A percentile compares a stretch with the other conserved stretches of the same genome.
Conservation (phyloP, 2,113 vertebrate species). For the Rhinopomastus cyanomelas region DNA sequence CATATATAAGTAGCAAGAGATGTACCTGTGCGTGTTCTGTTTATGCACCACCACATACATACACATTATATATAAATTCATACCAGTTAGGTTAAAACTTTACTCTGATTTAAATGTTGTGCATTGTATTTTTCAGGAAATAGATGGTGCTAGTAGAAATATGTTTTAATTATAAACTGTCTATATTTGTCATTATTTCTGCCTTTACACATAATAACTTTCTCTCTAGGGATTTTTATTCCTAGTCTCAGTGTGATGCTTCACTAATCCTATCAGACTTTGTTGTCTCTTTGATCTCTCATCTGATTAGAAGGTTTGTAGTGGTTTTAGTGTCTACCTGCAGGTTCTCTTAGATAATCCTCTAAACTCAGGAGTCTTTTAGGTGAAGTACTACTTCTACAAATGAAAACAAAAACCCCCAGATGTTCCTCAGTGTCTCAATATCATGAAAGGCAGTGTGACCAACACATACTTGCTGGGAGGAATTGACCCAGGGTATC, state of each 20-base stretch:
- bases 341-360: neutral
- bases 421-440: neutral
- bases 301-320: neutral
- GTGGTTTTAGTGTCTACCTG: neutral
- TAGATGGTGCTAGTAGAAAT: neutral
- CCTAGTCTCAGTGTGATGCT: neutral
- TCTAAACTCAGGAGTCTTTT: neutral
- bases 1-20: neutral
- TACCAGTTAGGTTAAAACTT: neutral
- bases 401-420: neutral
- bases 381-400: neutral
- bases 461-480: neutral
- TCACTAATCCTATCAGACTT: conserved; percentile 4
- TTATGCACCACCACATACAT: neutral
- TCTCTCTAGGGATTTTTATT: conserved; percentile 3
- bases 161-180: neutral
- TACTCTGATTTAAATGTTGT: neutral
- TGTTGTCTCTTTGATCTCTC: neutral
- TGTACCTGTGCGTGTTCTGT: neutral
- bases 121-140: neutral
- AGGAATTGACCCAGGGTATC: neutral
- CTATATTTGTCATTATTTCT: neutral
- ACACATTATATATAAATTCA: neutral
- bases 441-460: neutral
- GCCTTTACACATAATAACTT: neutral